These are phyloP conservation scores for Drosophila oshimai DNA, from an alignment of 1,140 invertebrate species.

Conservation along the genomic window DNA sequence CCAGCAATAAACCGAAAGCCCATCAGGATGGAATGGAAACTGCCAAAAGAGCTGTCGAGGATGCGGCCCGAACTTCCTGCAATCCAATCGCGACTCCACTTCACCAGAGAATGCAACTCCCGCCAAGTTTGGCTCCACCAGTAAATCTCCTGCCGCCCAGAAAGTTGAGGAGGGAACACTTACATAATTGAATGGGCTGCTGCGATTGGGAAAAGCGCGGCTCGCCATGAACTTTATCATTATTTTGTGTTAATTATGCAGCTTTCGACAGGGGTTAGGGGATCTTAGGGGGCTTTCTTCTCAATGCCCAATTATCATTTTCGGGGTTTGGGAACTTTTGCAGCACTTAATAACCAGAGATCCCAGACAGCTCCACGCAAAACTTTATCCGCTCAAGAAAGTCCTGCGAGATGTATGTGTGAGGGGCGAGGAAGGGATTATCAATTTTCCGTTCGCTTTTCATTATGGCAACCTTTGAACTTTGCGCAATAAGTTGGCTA, in stretches of 20 bases:
- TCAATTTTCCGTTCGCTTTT: conserved; percentile 69
- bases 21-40: conserved; percentile 6
- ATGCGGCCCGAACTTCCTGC: conserved; percentile 12
- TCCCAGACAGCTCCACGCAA: conserved; percentile 39
- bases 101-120: conserved; percentile 95
- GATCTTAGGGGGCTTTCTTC: conserved; percentile 7
- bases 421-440: conserved; percentile 26
- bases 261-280: conserved; percentile 41
- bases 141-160: conserved; percentile 87
- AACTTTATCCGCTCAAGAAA: conserved; percentile 61
- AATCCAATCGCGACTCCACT: conserved; percentile 91
- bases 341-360: conserved; percentile 68
- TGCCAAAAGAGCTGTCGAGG: conserved; percentile 24
- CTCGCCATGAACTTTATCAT: conserved; percentile 70
- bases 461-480: conserved; percentile 71
- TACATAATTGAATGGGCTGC: conserved; percentile 50
- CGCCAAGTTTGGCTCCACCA: conserved; percentile 97
- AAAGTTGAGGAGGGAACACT: conserved; percentile 88
- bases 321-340: conserved; percentile 68
- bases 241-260: conserved; percentile 80
- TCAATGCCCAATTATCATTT: conserved; percentile 77
- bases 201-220: conserved; percentile 57
- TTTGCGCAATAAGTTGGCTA: conserved; percentile 59
- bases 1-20: not conserved
- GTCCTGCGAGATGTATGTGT: not conserved